These are phyloP conservation scores for Microchirus variegatus DNA, from an alignment of 2,797 vertebrate species.

Conservation along the genomic window DNA sequence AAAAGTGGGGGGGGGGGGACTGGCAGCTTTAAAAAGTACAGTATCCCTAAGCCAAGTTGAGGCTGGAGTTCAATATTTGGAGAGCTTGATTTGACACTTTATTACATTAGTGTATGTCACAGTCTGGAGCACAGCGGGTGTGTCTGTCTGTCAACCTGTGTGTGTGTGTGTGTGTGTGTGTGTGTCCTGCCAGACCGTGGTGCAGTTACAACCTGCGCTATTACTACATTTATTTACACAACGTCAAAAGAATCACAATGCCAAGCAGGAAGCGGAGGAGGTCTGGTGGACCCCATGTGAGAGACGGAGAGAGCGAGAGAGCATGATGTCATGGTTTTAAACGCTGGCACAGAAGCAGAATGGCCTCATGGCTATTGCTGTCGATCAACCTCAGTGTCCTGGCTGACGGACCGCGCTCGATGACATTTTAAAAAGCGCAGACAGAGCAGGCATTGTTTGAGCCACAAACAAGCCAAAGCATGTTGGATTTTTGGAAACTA, in stretches of 20 bases:
- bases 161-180: constrained; percentile 16
- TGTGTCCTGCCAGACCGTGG: constrained; percentile 21
- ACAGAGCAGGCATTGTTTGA: constrained; percentile 70
- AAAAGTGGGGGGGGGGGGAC: constrained; percentile 8
- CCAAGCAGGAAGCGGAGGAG: constrained; percentile 66
- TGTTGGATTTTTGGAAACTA: constrained; percentile 63
- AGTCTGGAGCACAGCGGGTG: constrained; percentile 32
- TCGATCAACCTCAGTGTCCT: constrained; percentile 56
- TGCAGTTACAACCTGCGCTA: constrained; percentile 43
- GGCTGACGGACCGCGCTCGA: constrained; percentile 40
- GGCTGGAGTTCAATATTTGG: constrained; percentile 39
- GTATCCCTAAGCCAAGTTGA: constrained; percentile 32
- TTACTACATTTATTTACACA: constrained; percentile 69
- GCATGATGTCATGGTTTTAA: constrained; percentile 65
- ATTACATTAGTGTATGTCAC: constrained; percentile 60
- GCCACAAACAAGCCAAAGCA: constrained; percentile 39
- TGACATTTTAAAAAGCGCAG: constrained; percentile 45
- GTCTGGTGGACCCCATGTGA: constrained; percentile 36
- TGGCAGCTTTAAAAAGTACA: constrained; percentile 32
- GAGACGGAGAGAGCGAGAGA: constrained; percentile 51
- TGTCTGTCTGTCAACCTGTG: constrained; percentile 10
- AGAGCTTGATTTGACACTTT: constrained; percentile 57
- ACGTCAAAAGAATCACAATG: constrained; percentile 42
- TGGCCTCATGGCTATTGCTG: constrained; percentile 56
- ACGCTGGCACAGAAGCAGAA: constrained; percentile 33